Evolutionary conservation across 1,140 invertebrate genomes (phyloP).

Genomic region (Halesus radiatus): DNA sequence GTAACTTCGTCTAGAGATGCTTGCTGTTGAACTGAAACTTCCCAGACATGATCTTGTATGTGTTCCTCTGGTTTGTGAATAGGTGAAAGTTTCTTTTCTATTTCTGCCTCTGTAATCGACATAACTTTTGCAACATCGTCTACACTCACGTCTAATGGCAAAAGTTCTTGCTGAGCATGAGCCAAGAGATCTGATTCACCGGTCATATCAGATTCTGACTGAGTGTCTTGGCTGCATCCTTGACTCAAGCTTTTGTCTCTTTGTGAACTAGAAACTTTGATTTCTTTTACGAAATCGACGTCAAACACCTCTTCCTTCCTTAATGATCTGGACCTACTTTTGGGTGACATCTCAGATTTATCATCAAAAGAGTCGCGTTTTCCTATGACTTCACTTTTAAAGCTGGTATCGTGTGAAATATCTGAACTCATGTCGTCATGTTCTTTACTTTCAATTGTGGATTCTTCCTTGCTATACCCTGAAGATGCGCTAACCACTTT

Average conservation of each 20-base stretch:
- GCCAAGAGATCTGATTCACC: constrained; percentile 63
- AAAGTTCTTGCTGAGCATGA: constrained; percentile 43
- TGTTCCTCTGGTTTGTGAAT: constrained; percentile 72
- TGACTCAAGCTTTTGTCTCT: constrained; percentile 68
- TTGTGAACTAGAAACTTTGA: constrained; percentile 68
- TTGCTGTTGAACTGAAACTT: constrained; percentile 73
- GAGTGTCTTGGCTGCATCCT: constrained; percentile 72
- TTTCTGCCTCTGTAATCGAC: constrained; percentile 59
- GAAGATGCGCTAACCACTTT: constrained; percentile 67
- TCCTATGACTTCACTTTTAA: constrained; percentile 67
- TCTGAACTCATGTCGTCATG: constrained; percentile 69
- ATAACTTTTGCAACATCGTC: constrained; percentile 63
- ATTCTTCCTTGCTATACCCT: constrained; percentile 69
- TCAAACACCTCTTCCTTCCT: constrained; percentile 69
- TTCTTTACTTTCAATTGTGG: constrained; percentile 69
- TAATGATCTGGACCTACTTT: constrained; percentile 63
- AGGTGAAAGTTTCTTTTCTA: constrained; percentile 68
- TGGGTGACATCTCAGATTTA: constrained; percentile 61
- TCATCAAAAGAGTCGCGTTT: constrained; percentile 64
- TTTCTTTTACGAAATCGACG: constrained; percentile 70
- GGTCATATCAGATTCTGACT: constrained; percentile 71
- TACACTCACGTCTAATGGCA: constrained; percentile 42
- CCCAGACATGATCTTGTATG: constrained; percentile 75
- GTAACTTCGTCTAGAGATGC: constrained; percentile 62
- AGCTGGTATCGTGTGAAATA: constrained; percentile 68